A percentile compares a stretch with the other conserved stretches of the same genome.
Evolutionary conservation across 1,140 invertebrate genomes (phyloP).

Genomic region (Bombus confusus): DNA sequence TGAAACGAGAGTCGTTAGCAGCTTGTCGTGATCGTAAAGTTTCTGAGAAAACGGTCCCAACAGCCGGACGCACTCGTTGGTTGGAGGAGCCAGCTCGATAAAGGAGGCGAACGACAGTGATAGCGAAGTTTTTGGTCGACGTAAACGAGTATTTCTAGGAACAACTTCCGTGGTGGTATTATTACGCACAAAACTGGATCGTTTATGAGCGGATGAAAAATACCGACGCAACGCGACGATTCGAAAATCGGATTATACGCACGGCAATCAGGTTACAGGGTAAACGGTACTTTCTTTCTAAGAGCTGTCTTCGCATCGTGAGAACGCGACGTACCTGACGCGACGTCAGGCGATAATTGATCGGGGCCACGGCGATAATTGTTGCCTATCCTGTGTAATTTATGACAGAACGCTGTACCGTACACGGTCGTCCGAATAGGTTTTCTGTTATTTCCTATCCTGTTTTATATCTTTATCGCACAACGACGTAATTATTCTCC

Average conservation of each 20-base stretch:
- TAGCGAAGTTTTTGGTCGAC: background rate
- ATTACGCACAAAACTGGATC: background rate
- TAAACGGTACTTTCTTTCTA: background rate
- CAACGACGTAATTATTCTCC: background rate
- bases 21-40: conserved; percentile 26
- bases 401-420: background rate
- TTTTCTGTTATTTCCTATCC: background rate
- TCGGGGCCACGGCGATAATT: conserved; percentile 1
- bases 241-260: background rate
- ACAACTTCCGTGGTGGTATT: background rate
- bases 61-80: background rate
- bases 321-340: background rate
- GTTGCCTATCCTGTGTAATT: background rate
- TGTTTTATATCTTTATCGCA: background rate
- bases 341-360: conserved; percentile 22
- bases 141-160: background rate
- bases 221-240: no score
- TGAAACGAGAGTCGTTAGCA: conserved; percentile 14
- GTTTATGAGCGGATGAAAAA: background rate
- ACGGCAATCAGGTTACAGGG: background rate
- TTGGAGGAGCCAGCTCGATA: background rate
- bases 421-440: background rate
- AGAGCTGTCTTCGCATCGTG: background rate
- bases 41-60: background rate
- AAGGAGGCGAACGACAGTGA: background rate